phyloP scores from a whole-genome alignment of 2,888 invertebrate species.

The Pollenia angustigena region DNA sequence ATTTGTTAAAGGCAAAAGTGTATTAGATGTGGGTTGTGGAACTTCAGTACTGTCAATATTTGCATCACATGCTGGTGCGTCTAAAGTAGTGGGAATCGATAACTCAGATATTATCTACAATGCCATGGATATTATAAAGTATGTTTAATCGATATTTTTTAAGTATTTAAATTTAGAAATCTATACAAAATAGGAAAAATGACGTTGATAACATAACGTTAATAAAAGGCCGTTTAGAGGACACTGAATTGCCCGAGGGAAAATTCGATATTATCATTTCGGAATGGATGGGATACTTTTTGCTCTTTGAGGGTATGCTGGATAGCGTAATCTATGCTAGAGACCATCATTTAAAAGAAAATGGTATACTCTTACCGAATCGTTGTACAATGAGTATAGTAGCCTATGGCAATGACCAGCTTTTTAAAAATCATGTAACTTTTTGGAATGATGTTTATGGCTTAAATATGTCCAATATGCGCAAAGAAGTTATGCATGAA shows the following conservation, averaged over 20 bases:
- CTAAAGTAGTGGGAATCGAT: constrained; percentile 95
- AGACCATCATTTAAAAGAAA: constrained; percentile 90
- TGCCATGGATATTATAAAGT: constrained; percentile 97
- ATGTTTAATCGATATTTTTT: constrained; percentile 71
- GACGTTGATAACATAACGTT: constrained; percentile 88
- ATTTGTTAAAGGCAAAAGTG: constrained; percentile 88
- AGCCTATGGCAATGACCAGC: constrained; percentile 91
- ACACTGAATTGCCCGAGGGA: constrained; percentile 89
- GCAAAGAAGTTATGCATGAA: constrained; percentile 92
- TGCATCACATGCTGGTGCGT: constrained; percentile 96
- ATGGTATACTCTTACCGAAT: constrained; percentile 92
- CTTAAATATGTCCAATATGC: constrained; percentile 96
- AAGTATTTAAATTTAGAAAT: constrained; percentile 19
- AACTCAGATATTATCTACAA: constrained; percentile 98
- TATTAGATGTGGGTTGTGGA: constrained; percentile 98
- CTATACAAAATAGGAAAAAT: constrained; percentile 80
- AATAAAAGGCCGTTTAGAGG: constrained; percentile 94
- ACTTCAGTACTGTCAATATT: constrained; percentile 99
- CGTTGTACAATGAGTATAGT: constrained; percentile 92
- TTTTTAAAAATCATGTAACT: constrained; percentile 89
- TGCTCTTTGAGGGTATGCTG: constrained; percentile 98
- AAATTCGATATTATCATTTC: constrained; percentile 97
- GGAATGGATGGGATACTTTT: constrained; percentile 99
- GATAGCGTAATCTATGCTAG: constrained; percentile 96
- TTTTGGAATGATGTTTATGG: constrained; percentile 98